These are phyloP conservation scores for Arenicola marina DNA, from an alignment of 2,888 invertebrate genomes.

Conservation along the genomic window DNA sequence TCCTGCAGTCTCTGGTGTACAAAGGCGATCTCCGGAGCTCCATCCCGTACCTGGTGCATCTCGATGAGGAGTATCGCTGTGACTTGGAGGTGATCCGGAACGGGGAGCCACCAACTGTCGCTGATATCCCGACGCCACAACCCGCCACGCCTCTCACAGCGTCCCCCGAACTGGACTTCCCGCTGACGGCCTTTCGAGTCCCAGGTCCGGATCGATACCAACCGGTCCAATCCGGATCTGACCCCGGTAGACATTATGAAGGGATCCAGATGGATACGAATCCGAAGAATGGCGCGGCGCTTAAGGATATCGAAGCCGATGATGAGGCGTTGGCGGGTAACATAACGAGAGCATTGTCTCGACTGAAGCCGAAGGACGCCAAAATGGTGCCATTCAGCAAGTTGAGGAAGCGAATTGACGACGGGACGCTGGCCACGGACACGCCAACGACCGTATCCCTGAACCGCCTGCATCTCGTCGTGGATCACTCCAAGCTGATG, in stretches of 20 bases:
- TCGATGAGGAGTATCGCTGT: not conserved
- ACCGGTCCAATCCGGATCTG: no score
- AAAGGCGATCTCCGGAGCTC: conserved; percentile 2
- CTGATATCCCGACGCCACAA: no score
- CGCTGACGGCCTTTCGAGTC: not conserved
- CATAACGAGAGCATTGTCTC: no score
- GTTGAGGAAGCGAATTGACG: not conserved
- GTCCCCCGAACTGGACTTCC: not conserved
- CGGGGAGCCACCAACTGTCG: no score
- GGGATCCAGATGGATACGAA: no score
- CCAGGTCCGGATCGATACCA: no score
- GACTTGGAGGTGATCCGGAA: no score
- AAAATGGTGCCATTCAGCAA: conserved; percentile 9
- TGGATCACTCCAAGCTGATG: conserved; percentile 4
- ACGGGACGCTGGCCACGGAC: conserved; percentile 23
- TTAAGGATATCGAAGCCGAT: conserved; percentile 14
- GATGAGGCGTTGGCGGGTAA: not conserved
- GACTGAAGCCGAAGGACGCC: conserved; percentile 11
- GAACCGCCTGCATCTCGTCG: not conserved
- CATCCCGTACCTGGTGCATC: not conserved
- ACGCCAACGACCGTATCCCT: conserved; percentile 7
- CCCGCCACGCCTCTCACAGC: no score
- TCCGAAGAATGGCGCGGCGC: conserved; percentile 19
- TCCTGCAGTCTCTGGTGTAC: not conserved
- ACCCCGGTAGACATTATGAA: no score